Evolutionary conservation across 1,140 invertebrate species (phyloP).

Genomic region (Drosophila nannoptera): DNA sequence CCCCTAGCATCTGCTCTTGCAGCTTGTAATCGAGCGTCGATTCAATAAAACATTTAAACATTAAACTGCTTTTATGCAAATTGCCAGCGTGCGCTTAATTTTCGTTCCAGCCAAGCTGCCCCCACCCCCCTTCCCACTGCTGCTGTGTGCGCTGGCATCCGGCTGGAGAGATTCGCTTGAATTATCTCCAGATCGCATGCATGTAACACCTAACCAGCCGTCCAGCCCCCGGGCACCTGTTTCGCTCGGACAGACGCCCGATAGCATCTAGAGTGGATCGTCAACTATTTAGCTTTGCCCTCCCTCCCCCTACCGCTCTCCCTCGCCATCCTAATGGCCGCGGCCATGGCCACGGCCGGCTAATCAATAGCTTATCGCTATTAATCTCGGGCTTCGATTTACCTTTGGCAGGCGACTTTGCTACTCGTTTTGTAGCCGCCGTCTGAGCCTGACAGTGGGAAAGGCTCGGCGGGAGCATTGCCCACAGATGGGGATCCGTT

Average conservation of each 20-base stretch:
- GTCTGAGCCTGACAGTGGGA: neutral
- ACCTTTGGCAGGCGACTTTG: slow-evolving; percentile 66
- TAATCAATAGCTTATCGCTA: slow-evolving; percentile 78
- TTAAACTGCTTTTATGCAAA: slow-evolving; percentile 78
- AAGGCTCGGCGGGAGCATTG: slow-evolving; percentile 1
- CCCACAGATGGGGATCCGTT: neutral
- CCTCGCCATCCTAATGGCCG: slow-evolving; percentile 42
- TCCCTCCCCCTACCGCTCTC: neutral
- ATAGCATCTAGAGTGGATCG: slow-evolving; percentile 64
- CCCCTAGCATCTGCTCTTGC: neutral
- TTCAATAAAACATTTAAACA: slow-evolving; percentile 78
- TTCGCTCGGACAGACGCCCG: slow-evolving; percentile 1
- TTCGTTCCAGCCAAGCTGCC: slow-evolving; percentile 19
- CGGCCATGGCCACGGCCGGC: slow-evolving; percentile 65
- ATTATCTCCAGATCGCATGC: slow-evolving; percentile 69
- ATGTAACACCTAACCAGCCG: slow-evolving; percentile 62
- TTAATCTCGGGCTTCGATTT: slow-evolving; percentile 75
- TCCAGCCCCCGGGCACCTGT: slow-evolving; percentile 13
- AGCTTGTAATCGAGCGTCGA: slow-evolving; percentile 62
- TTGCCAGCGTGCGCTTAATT: slow-evolving; percentile 76
- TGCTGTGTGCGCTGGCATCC: slow-evolving; percentile 21
- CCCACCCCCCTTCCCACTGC: neutral
- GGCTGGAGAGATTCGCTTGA: slow-evolving; percentile 48
- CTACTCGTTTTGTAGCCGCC: slow-evolving; percentile 65
- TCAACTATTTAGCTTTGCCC: slow-evolving; percentile 41